Conservation (phyloP, 2,113 vertebrate genomes). For the Phoenicopterus ruber region DNA sequence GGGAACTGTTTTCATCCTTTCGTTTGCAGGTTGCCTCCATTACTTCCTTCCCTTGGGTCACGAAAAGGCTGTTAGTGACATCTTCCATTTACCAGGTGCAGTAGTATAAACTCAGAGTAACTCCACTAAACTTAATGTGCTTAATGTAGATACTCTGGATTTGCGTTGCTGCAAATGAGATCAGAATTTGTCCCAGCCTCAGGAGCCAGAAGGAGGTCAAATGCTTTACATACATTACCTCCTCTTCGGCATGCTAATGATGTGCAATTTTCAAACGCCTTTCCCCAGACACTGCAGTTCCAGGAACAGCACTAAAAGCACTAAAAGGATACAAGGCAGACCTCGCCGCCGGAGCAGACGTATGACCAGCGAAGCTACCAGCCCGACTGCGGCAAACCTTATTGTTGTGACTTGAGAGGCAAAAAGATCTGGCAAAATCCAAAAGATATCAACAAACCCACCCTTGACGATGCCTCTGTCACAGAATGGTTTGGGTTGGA, state of each 20-base stretch:
- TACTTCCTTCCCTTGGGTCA: background rate
- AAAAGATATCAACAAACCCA: background rate
- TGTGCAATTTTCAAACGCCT: background rate
- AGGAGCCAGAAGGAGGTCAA: background rate
- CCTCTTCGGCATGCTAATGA: background rate
- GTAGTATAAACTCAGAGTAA: background rate
- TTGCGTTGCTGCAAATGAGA: background rate
- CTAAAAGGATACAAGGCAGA: background rate
- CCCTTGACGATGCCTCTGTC: no score
- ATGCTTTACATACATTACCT: background rate
- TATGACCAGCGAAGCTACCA: rapidly evolving
- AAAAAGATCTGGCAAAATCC: background rate
- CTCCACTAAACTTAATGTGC: conserved; percentile 24
- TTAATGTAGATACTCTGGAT: background rate
- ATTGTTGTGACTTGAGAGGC: background rate
- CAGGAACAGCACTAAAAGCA: conserved; percentile 19
- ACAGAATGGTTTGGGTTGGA: no score
- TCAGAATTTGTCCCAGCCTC: background rate
- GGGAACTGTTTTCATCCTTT: background rate
- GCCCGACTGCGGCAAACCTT: background rate
- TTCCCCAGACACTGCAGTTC: background rate
- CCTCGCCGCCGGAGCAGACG: background rate
- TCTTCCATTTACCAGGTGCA: conserved; percentile 9
- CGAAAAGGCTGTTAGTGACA: background rate
- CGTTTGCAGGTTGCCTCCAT: conserved; percentile 7